Evolutionary conservation across 2,888 invertebrate genomes (phyloP).

Genomic region (Diaperis boleti): DNA sequence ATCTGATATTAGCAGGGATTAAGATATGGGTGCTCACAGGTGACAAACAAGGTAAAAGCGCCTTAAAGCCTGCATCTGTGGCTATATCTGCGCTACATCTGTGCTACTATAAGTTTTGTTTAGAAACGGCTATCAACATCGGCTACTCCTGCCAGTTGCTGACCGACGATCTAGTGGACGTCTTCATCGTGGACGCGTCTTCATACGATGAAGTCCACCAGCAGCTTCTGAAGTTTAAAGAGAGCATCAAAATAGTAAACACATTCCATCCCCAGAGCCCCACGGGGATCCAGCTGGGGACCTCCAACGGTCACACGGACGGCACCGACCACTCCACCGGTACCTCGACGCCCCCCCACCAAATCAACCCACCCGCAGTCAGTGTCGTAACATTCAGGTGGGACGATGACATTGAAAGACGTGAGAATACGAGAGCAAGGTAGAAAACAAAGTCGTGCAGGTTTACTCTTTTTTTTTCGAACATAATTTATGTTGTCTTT

Average conservation of each 20-base stretch:
- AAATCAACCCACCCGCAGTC: conserved; percentile 75
- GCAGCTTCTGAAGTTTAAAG: conserved; percentile 82
- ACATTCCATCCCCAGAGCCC: conserved; percentile 76
- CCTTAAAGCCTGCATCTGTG: too few relatives aligned
- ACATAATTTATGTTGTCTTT: conserved; percentile 22
- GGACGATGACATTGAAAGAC: conserved; percentile 71
- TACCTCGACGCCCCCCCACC: conserved; percentile 57
- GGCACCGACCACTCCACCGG: conserved; percentile 52
- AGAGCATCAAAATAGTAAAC: conserved; percentile 79
- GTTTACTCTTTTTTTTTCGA: too few relatives aligned
- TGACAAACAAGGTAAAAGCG: conserved; percentile 92
- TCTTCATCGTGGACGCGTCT: conserved; percentile 91
- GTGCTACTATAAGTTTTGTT: conserved; percentile 42
- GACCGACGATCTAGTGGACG: conserved; percentile 96
- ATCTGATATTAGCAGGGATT: conserved; percentile 93
- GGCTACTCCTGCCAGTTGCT: conserved; percentile 98
- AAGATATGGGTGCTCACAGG: conserved; percentile 99
- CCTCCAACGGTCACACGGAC: conserved; percentile 49
- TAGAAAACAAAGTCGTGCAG: conserved; percentile 68
- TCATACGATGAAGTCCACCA: conserved; percentile 86
- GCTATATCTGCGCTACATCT: too few relatives aligned
- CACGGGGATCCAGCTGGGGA: conserved; percentile 60
- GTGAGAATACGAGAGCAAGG: conserved; percentile 70
- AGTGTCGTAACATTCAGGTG: conserved; percentile 95
- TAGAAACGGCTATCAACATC: conserved; percentile 99